phyloP scores from a whole-genome alignment of 37 sponge, comb jelly and placozoan species.

The Diacarnus erythraeanus region DNA sequence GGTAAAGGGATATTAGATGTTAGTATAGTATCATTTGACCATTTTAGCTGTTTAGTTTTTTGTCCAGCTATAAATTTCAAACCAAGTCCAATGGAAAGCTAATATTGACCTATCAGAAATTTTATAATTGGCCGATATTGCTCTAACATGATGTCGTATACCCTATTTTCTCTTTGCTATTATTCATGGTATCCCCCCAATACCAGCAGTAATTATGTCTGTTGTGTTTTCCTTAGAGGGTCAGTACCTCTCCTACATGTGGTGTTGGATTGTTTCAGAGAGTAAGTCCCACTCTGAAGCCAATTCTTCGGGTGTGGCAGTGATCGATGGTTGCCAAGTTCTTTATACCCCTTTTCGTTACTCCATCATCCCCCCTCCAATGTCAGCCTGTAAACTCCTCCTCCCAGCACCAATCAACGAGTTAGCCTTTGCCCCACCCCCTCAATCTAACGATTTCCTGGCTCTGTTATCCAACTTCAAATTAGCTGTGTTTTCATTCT shows the following conservation, averaged over 20 bases:
- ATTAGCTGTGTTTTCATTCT: conserved; percentile 29
- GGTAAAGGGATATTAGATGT: too few species aligned
- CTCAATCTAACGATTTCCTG: conserved; percentile 51
- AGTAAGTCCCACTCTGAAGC: conserved; percentile 29
- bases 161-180: too few species aligned
- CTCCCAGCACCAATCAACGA: conserved; percentile 38
- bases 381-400: conserved; percentile 52
- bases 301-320: conserved; percentile 61
- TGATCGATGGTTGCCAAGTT: conserved; percentile 82
- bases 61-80: too few species aligned
- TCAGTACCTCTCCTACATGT: conserved; percentile 60
- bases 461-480: conserved; percentile 25
- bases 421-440: conserved; percentile 72
- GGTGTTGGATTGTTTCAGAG: conserved; percentile 48
- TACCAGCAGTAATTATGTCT: not conserved
- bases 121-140: too few species aligned
- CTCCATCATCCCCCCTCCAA: conserved; percentile 90
- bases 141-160: not conserved
- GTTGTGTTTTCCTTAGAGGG: conserved; percentile 44
- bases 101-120: too few species aligned
- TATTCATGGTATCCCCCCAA: too few species aligned
- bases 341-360: conserved; percentile 83
- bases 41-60: too few species aligned
- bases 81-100: too few species aligned
- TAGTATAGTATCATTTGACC: too few species aligned